phyloP scores from a whole-genome alignment of 1,140 invertebrate species.

The Zeugodacus cucurbitae region DNA sequence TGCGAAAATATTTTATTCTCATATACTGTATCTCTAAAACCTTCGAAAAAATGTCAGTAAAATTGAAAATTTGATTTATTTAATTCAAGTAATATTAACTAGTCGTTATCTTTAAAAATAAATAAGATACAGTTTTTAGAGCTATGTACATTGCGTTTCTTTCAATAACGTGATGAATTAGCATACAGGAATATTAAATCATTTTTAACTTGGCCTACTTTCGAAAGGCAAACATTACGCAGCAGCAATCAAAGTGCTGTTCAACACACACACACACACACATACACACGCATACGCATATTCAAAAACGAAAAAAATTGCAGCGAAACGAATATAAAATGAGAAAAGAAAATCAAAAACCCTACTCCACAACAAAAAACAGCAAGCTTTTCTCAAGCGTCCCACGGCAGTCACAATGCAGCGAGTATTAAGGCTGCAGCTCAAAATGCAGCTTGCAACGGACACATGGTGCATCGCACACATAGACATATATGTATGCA shows the following conservation, averaged over 20 bases:
- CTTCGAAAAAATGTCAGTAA: too few species aligned
- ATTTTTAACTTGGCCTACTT: conserved; percentile 64
- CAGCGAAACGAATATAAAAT: neutral
- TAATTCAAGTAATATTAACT: too few species aligned
- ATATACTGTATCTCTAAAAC: too few species aligned
- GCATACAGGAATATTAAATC: conserved; percentile 59
- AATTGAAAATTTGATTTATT: too few species aligned
- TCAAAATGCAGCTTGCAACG: conserved; percentile 22
- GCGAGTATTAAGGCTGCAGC: neutral
- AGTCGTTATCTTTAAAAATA: too few species aligned
- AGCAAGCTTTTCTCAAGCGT: neutral
- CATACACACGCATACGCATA: neutral
- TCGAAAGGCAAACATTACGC: conserved; percentile 40
- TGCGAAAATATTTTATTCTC: too few species aligned
- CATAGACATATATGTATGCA: neutral
- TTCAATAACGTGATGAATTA: neutral
- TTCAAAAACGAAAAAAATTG: neutral
- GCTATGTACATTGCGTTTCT: too few species aligned
- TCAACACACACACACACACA: neutral
- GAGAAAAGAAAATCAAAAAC: neutral
- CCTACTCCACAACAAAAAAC: neutral
- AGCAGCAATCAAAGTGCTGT: neutral
- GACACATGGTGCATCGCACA: neutral
- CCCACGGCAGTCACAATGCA: neutral
- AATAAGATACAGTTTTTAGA: too few species aligned